phyloP scores from a whole-genome alignment of 2,797 vertebrate genomes.

The Epinephelus coioides region DNA sequence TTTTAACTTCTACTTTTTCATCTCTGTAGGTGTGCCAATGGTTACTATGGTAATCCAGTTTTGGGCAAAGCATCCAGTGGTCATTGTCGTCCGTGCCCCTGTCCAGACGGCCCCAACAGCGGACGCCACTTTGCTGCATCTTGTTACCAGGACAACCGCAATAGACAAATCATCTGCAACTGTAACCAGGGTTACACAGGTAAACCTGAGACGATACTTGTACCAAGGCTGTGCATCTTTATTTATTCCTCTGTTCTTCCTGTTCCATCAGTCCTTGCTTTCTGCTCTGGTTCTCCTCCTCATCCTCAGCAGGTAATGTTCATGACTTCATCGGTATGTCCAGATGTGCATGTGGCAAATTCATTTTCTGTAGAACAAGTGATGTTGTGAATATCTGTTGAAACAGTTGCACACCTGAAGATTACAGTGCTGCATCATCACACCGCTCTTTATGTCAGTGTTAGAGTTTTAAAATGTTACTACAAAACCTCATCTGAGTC shows the following conservation, averaged over 20 bases:
- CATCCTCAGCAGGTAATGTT: constrained; percentile 4
- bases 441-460: not conserved
- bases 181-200: constrained; percentile 96
- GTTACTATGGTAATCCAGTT: constrained; percentile 93
- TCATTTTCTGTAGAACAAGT: not conserved
- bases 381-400: not conserved
- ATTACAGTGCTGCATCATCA: not conserved
- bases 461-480: constrained; percentile 5
- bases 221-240: not conserved
- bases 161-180: constrained; percentile 92
- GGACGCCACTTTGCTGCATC: constrained; percentile 92
- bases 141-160: constrained; percentile 93
- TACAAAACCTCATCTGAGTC: constrained; percentile 1
- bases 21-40: constrained; percentile 88
- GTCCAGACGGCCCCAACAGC: constrained; percentile 92
- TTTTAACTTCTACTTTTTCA: not conserved
- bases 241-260: not conserved
- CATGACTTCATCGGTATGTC: not conserved
- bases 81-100: constrained; percentile 95
- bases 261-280: not conserved
- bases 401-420: constrained; percentile 11
- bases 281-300: not conserved
- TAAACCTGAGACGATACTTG: constrained; percentile 56
- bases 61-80: constrained; percentile 85
- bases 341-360: not conserved